Base-by-base conservation (phyloP, 2,797 vertebrate genomes). In the Manis pentadactyla region DNA sequence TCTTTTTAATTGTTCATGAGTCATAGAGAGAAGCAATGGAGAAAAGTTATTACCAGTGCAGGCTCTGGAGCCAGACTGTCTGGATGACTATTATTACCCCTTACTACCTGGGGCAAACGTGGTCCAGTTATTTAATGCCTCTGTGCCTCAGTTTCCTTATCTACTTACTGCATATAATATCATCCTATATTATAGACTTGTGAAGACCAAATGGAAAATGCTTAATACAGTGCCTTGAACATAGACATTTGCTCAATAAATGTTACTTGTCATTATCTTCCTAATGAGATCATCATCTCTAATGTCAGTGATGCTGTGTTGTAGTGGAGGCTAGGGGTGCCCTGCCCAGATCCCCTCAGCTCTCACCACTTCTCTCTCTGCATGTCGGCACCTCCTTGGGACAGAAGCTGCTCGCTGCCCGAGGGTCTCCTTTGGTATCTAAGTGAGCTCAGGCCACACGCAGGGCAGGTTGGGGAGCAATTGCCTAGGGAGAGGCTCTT, bases 1-100 rank as follows among this genome's bases (percentile, higher is more conserved):
- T 87, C 46, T 68, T 87, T 96, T 39, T 74, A 89, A 89, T 55
- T 66, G 51, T 81, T 93, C 74, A 57, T 86, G 64, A 91, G 63
- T 94, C 77, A 79, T 4, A 81, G 21, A 68, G 55, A 64, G 53
- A 83, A 89, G n/a, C 31, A 74, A 46, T 19, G 23, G 23, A 82
- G 31, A 81, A 63, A 90, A 66, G 15, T 61, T 51, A 6, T 68
- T 92, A 53, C 2, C 23, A 57, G 42, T 8, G 7, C 1, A 25
- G 64, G 18, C 73, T n/a, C n/a, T 74, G 79, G 61, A 93, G 66
- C 37, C 91, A 91, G 55, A 21, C 11, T n/a, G 23, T 79, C 77
- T 93, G 51, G 21, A 49, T 83, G 59, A 94, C 17, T 59, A 63
- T 21, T 31, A 87, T 68, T 49, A 69, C 13, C 17, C 17, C 46